Conservation (phyloP, 2,113 vertebrate genomes). For the Cryptomyrus ogoouensis region DNA sequence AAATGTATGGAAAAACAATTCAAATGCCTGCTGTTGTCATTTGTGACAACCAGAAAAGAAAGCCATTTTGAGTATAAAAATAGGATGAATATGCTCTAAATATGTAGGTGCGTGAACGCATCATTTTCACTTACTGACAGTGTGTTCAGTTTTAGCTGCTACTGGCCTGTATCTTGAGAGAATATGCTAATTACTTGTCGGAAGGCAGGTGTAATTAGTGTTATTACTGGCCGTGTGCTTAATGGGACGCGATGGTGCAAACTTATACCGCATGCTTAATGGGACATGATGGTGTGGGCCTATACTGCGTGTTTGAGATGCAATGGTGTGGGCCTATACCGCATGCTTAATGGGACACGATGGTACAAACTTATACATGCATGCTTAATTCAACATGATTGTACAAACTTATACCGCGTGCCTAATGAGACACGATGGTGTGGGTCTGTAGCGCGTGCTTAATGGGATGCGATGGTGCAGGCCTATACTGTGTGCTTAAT, state of each 20-base stretch:
- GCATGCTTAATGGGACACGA: neutral
- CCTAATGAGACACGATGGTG: too few species aligned
- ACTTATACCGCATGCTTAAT: neutral
- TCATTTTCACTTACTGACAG: constrained; percentile 13
- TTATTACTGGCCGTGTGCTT: constrained; percentile 35
- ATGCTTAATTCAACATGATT: too few species aligned
- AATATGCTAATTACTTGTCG: constrained; percentile 37
- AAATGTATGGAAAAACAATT: neutral
- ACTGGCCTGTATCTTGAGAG: constrained; percentile 32
- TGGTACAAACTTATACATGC: too few species aligned
- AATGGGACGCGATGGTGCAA: neutral
- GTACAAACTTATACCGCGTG: too few species aligned
- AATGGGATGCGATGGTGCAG: too few species aligned
- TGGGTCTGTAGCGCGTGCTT: too few species aligned
- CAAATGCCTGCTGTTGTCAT: neutral
- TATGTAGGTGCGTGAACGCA: neutral
- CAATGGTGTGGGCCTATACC: rapidly evolving
- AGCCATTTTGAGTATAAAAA: neutral
- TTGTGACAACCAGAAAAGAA: neutral
- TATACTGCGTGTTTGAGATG: neutral
- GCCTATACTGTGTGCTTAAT: too few species aligned
- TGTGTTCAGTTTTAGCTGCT: neutral
- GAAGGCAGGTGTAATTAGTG: constrained; percentile 40
- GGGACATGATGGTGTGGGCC: neutral
- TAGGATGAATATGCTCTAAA: neutral